Conservation (phyloP, 1,140 invertebrate genomes). For the Pogonomyrmex californicus region DNA sequence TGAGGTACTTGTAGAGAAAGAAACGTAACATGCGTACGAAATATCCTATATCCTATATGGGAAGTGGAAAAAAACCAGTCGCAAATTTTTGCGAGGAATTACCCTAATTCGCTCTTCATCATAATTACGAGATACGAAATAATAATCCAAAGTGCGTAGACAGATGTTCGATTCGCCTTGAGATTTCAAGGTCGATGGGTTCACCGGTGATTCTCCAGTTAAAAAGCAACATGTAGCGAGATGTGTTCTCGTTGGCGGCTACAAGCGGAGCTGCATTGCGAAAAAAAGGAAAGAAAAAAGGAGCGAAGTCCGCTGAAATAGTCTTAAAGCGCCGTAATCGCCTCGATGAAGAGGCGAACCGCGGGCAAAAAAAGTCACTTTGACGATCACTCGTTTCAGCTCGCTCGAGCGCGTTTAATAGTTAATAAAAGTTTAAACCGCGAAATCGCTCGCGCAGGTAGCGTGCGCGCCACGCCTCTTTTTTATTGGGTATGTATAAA, state of each 20-base stretch:
- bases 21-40: no score
- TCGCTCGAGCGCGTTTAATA: conserved; percentile 33
- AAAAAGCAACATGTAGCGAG: conserved; percentile 13
- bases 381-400: conserved; percentile 15
- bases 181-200: conserved; percentile 32
- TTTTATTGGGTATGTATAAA: conserved; percentile 61
- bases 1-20: background rate
- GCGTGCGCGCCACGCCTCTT: conserved; percentile 60
- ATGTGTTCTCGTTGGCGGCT: conserved; percentile 34
- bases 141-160: conserved; percentile 29
- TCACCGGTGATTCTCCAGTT: conserved; percentile 25
- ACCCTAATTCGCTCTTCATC: background rate
- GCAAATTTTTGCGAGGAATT: conserved; percentile 5
- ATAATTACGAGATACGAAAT: conserved; percentile 29
- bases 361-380: conserved; percentile 57
- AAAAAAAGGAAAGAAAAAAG: background rate
- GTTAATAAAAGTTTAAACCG: conserved; percentile 59
- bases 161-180: conserved; percentile 45
- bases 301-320: conserved; percentile 44
- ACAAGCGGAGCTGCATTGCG: conserved; percentile 8
- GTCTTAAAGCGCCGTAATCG: conserved; percentile 66
- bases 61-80: background rate
- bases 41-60: no score
- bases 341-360: conserved; percentile 43
- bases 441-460: conserved; percentile 56